Evolutionary conservation across 35 echinoderm and acorn worm genomes (phyloP), one percentile per base, ranked within the genome.

Genomic region (Anneissia japonica): DNA sequence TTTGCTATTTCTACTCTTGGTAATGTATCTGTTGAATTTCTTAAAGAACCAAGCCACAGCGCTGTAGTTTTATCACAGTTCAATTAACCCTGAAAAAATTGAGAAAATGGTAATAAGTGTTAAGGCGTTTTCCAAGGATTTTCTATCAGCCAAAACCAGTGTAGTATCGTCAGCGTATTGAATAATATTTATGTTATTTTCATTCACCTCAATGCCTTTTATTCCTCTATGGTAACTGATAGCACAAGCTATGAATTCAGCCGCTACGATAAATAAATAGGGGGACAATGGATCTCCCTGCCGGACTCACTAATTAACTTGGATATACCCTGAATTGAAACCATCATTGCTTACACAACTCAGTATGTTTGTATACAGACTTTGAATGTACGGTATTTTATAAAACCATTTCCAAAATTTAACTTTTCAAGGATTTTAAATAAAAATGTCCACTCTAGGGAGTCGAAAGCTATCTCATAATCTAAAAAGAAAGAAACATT

Each of bases 401-500:
- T 73, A 31, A 86, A 91, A 39, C 74, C 75, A 5, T 30, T 13
- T 31, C 83, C 76, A 86, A 91, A 85, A 39, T 85, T 85, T n/a
- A 86, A 91, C 17, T 74, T 81, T 1, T 37, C 79, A 0, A 84
- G n/a, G 7, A 74, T 76, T 80, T 76, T 85, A 43, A 55, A 32
- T 32, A 90, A 12, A 36, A 84, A 90, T 23, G 39, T 46, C 82
- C 82, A 90, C 38, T 90, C 88, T 30, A 90, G 30, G 45, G 36
- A 77, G 55, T 84, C 75, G 56, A 90, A 90, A 46, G 88, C 88
- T 37, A 84, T 90, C 38, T 79, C 36, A 75, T 84, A 90, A 90
- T 92, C 84, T 81, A 82, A 40, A 31, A 92, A 83, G 78, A 91
- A n/a, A n/a, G n/a, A n/a, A n/a, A n/a, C n/a, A n/a, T n/a, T n/a